Evolutionary conservation across 2,888 invertebrate species (phyloP).

Genomic region (Papilio demoleus): DNA sequence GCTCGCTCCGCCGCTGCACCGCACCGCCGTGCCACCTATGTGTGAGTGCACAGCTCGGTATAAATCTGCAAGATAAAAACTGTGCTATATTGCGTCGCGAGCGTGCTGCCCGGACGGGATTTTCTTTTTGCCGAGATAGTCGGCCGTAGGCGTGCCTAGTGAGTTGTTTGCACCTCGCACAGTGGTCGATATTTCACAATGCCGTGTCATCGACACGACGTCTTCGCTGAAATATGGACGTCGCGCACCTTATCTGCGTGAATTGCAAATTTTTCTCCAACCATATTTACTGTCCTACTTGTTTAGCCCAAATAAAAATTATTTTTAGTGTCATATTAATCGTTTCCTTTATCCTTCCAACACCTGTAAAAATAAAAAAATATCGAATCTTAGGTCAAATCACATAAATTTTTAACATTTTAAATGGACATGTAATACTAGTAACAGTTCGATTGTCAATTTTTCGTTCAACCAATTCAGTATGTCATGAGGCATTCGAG

Average conservation of each 20-base stretch:
- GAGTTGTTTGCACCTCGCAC: conserved; percentile 80
- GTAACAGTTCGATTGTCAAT: conserved; percentile 37
- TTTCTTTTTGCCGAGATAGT: conserved; percentile 71
- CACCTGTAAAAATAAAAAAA: not conserved
- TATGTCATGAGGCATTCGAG: conserved; percentile 73
- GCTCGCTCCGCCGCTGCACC: no score
- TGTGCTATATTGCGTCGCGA: conserved; percentile 72
- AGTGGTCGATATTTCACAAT: conserved; percentile 78
- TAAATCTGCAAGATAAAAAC: conserved; percentile 83
- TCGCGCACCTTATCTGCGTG: conserved; percentile 50
- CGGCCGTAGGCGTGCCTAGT: conserved; percentile 79
- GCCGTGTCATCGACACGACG: conserved; percentile 71
- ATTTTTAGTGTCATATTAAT: not conserved
- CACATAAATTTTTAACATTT: no score
- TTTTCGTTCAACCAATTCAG: conserved; percentile 57
- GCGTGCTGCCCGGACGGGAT: conserved; percentile 60
- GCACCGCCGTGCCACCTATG: conserved; percentile 44
- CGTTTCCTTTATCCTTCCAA: not conserved
- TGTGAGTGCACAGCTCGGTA: conserved; percentile 53
- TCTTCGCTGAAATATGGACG: conserved; percentile 56
- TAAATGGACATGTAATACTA: conserved; percentile 31
- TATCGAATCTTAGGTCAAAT: not conserved
- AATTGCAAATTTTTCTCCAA: conserved; percentile 52
- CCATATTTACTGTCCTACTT: conserved; percentile 17
- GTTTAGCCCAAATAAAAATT: conserved; percentile 18